These are phyloP conservation scores for Aphaenogaster ashmeadi DNA, from an alignment of 1,140 invertebrate species.

Conservation along the genomic window DNA sequence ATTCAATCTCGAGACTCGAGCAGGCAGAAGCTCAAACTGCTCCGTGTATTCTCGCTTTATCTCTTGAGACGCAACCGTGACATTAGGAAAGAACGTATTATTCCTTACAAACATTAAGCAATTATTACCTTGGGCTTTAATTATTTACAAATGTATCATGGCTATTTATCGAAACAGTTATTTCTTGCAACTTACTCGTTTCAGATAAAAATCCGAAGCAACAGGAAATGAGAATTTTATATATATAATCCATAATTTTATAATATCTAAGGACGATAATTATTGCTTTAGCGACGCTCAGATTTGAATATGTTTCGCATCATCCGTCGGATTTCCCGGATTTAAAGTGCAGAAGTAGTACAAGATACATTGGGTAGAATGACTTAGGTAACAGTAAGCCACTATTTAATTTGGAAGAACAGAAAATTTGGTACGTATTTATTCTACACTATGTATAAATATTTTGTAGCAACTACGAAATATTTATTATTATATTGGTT, in stretches of 20 bases:
- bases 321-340: not conserved
- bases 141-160: not conserved
- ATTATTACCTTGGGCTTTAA: not conserved
- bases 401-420: not conserved
- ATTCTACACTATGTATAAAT: not conserved
- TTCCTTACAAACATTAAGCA: not conserved
- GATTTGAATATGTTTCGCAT: not conserved
- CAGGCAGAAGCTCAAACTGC: not conserved
- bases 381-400: not conserved
- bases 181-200: not conserved
- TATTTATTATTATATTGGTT: conserved; percentile 5
- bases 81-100: not conserved
- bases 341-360: not conserved
- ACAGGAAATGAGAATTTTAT: not conserved
- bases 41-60: not conserved
- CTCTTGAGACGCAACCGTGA: not conserved
- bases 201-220: not conserved
- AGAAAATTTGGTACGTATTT: not conserved
- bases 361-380: not conserved
- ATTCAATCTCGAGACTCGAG: not conserved
- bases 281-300: not conserved
- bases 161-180: not conserved
- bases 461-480: not conserved
- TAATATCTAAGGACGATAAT: not conserved
- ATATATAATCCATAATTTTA: conserved; percentile 7